Conservation (phyloP, 2,113 vertebrate genomes). For the Cichladusa arquata region DNA sequence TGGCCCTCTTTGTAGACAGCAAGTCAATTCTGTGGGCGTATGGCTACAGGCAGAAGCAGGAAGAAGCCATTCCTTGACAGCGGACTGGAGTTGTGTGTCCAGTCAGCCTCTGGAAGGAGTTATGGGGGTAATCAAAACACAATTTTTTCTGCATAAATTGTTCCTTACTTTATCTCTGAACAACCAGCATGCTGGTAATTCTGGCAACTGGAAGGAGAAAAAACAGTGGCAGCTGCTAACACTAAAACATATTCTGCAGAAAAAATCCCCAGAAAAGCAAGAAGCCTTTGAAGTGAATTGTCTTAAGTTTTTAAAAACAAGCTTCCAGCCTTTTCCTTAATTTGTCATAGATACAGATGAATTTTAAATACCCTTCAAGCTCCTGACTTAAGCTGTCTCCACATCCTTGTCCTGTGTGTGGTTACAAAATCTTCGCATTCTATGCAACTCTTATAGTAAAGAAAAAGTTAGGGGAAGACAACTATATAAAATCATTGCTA, state of each 20-base stretch:
- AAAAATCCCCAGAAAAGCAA: background rate
- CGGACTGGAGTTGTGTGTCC: background rate
- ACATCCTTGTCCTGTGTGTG: slow-evolving; percentile 5
- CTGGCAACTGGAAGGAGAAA: background rate
- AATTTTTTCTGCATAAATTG: background rate
- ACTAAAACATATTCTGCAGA: background rate
- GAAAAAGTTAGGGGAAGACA: background rate
- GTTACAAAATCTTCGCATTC: slow-evolving; percentile 53
- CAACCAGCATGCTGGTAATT: background rate
- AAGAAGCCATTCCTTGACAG: background rate
- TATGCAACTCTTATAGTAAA: background rate
- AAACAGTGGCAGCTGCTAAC: background rate
- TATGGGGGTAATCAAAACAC: background rate
- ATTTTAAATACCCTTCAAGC: slow-evolving; percentile 52
- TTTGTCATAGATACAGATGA: slow-evolving; percentile 51
- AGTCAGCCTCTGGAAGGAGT: background rate
- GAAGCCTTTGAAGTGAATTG: slow-evolving; percentile 31
- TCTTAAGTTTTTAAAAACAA: background rate
- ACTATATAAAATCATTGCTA: background rate
- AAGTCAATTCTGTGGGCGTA: background rate
- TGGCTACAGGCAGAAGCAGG: background rate
- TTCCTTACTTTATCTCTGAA: slow-evolving; percentile 28
- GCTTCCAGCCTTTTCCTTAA: slow-evolving; percentile 54
- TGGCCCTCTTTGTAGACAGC: background rate
- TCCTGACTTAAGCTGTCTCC: slow-evolving; percentile 57